Conservation (phyloP, 2,888 invertebrate genomes). For the Parelbella ahira region DNA sequence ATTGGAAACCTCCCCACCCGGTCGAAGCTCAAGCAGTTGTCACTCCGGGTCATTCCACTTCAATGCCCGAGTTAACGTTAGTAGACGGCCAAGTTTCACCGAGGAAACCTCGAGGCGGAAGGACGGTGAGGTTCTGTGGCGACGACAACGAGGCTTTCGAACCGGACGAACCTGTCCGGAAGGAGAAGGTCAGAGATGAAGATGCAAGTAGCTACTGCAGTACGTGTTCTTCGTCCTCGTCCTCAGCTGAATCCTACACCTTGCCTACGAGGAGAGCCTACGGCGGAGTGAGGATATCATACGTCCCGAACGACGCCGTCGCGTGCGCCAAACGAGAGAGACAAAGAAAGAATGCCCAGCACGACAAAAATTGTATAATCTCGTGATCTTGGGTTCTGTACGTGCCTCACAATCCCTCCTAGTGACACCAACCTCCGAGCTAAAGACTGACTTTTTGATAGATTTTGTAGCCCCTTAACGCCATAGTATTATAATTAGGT, state of each 20-base stretch:
- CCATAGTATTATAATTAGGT: conserved; percentile 62
- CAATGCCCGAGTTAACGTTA: conserved; percentile 71
- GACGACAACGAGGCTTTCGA: conserved; percentile 72
- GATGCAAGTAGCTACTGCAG: conserved; percentile 90
- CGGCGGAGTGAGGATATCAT: conserved; percentile 93
- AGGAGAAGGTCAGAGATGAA: conserved; percentile 71
- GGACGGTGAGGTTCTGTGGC: conserved; percentile 71
- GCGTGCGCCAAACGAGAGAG: conserved; percentile 89
- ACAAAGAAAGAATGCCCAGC: conserved; percentile 80
- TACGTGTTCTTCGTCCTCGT: conserved; percentile 94
- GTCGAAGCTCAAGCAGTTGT: conserved; percentile 74
- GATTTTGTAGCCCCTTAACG: conserved; percentile 54
- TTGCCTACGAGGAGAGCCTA: conserved; percentile 91
- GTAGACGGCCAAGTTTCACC: conserved; percentile 64
- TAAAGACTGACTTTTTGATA: conserved; percentile 75
- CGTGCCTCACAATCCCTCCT: conserved; percentile 48
- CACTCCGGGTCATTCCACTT: conserved; percentile 76
- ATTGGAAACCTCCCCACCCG: conserved; percentile 78
- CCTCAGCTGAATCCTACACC: conserved; percentile 93
- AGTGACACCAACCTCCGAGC: conserved; percentile 71
- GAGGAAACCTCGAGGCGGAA: conserved; percentile 57
- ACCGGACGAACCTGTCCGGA: conserved; percentile 61
- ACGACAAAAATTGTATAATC: conserved; percentile 91
- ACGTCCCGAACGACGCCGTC: conserved; percentile 95
- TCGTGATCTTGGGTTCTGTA: conserved; percentile 84